Base-by-base conservation (phyloP, 1,140 invertebrate genomes). In the Lucilia sericata region DNA sequence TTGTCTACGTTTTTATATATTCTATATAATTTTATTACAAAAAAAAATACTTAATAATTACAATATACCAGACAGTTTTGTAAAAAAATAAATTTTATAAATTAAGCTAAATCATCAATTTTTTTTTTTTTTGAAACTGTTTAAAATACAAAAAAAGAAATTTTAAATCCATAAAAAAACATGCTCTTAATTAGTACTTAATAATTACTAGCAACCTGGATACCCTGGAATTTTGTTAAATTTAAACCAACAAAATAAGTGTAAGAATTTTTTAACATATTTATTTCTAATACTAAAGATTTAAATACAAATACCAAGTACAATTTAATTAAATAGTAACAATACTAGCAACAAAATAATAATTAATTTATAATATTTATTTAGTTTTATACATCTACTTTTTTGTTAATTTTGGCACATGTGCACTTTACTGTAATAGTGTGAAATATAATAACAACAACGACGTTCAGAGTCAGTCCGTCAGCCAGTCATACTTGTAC, bases 361-460 rank as follows among this genome's bases (percentile, higher is more conserved):
- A 70, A 70, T 21, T 19, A 70, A 70, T 21, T 70, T 21, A 70
- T 21, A 70, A 70, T 21, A 21, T 70, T 17, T 60, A n/a, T 60
- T 60, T 17, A 42, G 55, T n/a, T 60, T 17, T 30, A 30, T 30
- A 30, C 55, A 60, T 60, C 14, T 60, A n/a, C n/a, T 60, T 60
- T n/a, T 60, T 60, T 14, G 9, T 60, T 60, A 60, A 60, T 60
- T 70, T 70, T 70, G 65, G 65, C 65, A 70, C 65, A 25, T 70
- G 65, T 70, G 65, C 2, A 55, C 42, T 42, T 30, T 10, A 42
- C 51, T n/a, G 51, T 55, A 55, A 55, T 55, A 55, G 51, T 55
- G 17, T 17, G 51, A n/a, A 60, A 17, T n/a, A n/a, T 60, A 17
- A 42, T 5, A 42, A 42, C 42, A n/a, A 60, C 13, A 60, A n/a